Evolutionary conservation across 2,113 vertebrate species (phyloP).

Genomic region (Dasyornis broadbenti): DNA sequence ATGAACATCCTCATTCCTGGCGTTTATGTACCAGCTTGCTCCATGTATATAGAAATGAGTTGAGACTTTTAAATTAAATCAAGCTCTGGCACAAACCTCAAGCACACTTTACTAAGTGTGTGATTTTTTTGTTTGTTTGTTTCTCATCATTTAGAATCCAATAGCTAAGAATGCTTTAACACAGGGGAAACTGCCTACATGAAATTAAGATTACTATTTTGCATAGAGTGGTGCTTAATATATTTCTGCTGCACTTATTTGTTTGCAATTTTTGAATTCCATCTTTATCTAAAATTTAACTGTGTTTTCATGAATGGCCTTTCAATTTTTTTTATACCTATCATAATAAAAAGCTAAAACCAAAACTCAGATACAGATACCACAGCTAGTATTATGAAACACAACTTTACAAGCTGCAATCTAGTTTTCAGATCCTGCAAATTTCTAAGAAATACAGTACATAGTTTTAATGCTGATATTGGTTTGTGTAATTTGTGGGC

Average conservation of each 20-base stretch:
- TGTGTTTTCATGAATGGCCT: not conserved
- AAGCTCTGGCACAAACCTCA: not conserved
- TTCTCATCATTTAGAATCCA: not conserved
- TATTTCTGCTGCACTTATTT: not conserved
- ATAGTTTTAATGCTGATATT: not conserved
- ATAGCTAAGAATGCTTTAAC: not conserved
- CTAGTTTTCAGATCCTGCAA: not conserved
- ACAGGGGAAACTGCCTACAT: not conserved
- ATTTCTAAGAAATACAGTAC: not conserved
- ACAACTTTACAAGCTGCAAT: not conserved
- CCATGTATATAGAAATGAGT: not conserved
- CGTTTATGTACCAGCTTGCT: not conserved
- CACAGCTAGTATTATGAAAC: not conserved
- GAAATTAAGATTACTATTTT: not conserved
- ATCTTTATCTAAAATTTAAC: not conserved
- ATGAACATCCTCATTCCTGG: not conserved
- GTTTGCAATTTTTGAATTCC: not conserved
- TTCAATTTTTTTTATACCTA: not conserved
- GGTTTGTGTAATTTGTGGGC: not conserved
- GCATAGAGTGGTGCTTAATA: not conserved
- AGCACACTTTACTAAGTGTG: not conserved
- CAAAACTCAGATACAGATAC: not conserved
- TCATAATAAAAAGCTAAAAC: not conserved
- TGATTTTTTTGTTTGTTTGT: not conserved
- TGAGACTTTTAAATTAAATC: not conserved